Base-by-base conservation (phyloP, 2,888 invertebrate species). In the Platerodrilus igneus region DNA sequence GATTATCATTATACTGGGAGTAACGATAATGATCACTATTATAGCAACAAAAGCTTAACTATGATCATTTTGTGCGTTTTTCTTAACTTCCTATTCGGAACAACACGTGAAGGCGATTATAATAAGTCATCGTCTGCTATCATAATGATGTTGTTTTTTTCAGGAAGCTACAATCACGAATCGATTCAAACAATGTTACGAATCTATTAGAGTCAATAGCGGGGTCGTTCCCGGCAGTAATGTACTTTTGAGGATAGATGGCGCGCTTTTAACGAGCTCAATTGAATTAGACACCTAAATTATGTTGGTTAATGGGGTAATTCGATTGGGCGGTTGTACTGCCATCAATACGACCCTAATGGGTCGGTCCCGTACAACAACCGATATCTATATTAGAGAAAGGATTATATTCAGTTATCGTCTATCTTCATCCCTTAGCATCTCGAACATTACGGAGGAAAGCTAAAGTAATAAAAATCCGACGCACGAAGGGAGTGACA, bases 201-300 rank as follows among this genome's bases (percentile, higher is more conserved):
- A 39, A 39, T 44, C 44, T 36, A 39, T 44, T 35, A 39, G 39
- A 28, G 30, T 36, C 35, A 44, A 36, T 44, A 37, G 45, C 38
- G 49, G 47, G n/a, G 41, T 47, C 51, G 51, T 48, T 48, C 47
- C 48, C 47, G 48, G 50, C 49, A 47, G 47, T 59, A 59, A 60
- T 56, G 59, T 52, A 54, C 58, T 57, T 59, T 59, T 56, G 55
- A 57, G 57, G 55, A 62, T 60, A 56, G 59, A 59, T 56, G 56
- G 55, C 47, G 47, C 45, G 54, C 55, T 55, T 57, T 57, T 60
- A 59, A 61, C 57, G 60, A 62, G 52, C 56, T 37, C 59, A 60
- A 62, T 62, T 60, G 61, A 62, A 62, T 62, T 59, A 61, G 59
- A 58, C 58, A 58, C 59, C 59, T 62, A 60, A 62, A 61, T 60